phyloP scores from a whole-genome alignment of 2,888 invertebrate species.

The Glyphotaelius pellucidus region DNA sequence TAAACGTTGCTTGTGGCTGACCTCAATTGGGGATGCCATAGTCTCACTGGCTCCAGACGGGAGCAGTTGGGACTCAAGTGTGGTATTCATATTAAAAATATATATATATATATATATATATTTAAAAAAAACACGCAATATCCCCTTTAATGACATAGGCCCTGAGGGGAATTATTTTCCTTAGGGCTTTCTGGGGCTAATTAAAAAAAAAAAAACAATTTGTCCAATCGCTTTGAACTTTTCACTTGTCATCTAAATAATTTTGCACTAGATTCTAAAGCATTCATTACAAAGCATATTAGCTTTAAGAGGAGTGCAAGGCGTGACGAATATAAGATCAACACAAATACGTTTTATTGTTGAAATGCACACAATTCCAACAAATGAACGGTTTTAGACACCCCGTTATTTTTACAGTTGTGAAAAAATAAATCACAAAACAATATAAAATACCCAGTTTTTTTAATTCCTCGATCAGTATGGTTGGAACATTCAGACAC shows the following conservation, averaged over 20 bases:
- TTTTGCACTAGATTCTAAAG: no score
- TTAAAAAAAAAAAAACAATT: no score
- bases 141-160: no score
- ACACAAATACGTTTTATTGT: not conserved
- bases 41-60: no score
- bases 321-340: not conserved
- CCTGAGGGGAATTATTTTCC: no score
- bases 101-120: no score
- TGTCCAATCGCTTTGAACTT: not conserved
- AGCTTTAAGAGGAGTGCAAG: not conserved
- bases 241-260: not conserved
- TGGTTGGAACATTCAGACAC: conserved; percentile 1
- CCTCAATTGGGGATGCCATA: no score
- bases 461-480: conserved; percentile 42
- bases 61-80: no score
- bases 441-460: conserved; percentile 42
- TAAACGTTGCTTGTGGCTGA: no score
- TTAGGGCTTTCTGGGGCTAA: no score
- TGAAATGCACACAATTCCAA: not conserved
- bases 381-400: not conserved
- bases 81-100: no score
- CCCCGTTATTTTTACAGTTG: not conserved
- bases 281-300: not conserved
- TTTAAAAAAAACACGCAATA: no score
- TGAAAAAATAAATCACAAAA: not conserved